Evolutionary conservation across 2,113 vertebrate genomes (phyloP), one percentile per base, ranked within the genome.

Genomic region (Catagonus wagneri): DNA sequence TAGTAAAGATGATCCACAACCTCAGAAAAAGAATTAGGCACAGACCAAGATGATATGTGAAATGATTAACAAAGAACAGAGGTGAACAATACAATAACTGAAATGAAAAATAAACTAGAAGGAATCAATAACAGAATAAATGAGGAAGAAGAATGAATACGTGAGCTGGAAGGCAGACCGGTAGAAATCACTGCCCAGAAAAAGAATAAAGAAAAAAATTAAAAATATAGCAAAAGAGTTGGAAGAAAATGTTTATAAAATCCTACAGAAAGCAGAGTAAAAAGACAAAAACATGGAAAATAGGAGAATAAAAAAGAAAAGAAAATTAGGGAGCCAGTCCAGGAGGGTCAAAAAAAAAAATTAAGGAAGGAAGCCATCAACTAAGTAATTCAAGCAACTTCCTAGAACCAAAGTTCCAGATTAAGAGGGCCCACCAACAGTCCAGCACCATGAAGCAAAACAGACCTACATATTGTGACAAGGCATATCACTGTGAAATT

Each of bases 311-410:
- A 63, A 93, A 83, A 61, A 34, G 23, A 19, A 81, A n/a, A 63
- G 14, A 34, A 65, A 88, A 68, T 58, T 14, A 84, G 11, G 61
- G 11, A 44, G 65, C 7, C 8, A 93, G 54, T 52, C 4, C 71
- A 90, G 54, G 56, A 61, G 19, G 72, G 34, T 68, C n/a, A 78
- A 84, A 58, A 83, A 25, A 83, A 66, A 93, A 85, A 81, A 76
- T 68, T 63, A 65, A 52, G 69, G 65, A 72, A 72, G 65, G 32
- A 75, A 90, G 78, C 29, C 56, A 91, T 66, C 44, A 94, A 15
- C 61, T 74, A 89, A 66, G 22, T n/a, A 84, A 94, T 44, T 84
- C n/a, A 90, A 93, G 52, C 54, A 72, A 81, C 81, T 85, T 50
- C 39, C 92, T 76, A 87, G 32, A 91, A 69, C 6, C 20, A 10